Evolutionary conservation across 2,113 vertebrate species (phyloP), one percentile per base, ranked within the genome.

Genomic region (Cephalopterus ornatus): DNA sequence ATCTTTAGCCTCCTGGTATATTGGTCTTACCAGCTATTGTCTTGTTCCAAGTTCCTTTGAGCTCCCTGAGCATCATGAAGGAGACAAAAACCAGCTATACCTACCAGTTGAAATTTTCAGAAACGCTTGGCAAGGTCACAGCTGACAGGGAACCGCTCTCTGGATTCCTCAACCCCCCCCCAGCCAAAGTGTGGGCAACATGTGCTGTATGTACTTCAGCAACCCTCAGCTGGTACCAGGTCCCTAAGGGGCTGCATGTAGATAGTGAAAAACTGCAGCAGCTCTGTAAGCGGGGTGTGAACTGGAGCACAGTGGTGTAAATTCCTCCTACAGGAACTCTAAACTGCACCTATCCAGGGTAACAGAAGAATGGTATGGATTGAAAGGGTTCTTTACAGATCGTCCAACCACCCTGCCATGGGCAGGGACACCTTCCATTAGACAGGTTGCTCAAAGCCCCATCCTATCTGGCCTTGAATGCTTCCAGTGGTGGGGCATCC

Each of bases 221-320:
- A 71, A 9, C 0, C 0, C 16, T 30, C 26, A 50, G n/a, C 74
- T 71, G 50, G 14, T 23, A 24, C 7, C 0, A 0, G 30, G 8
- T 44, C n/a, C 83, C 16, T 28, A 8, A 2, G 1, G 8, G 28
- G 50, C 65, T 85, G 73, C 65, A 88, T 65, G 30, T 49, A 70
- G 46, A 39, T 32, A 28, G 21, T 56, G 44, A 58, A 81, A 79
- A 82, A 30, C 59, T 33, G 32, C 6, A 13, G 24, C 46, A 81
- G 59, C 30, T 42, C 41, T 70, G 42, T 28, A 71, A 46, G 46
- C 37, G 28, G 9, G 19, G 4, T 62, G 35, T 66, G n/a, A 90
- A 30, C 23, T 58, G n/a, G 41, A 59, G 41, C 14, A 27, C 24
- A 28, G 16, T 55, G 44, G 11, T 62, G 23, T 22, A 56, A 7